Evolutionary conservation across 2,888 invertebrate species (phyloP), one percentile per base, ranked within the genome.

Genomic region (Noctua janthina): DNA sequence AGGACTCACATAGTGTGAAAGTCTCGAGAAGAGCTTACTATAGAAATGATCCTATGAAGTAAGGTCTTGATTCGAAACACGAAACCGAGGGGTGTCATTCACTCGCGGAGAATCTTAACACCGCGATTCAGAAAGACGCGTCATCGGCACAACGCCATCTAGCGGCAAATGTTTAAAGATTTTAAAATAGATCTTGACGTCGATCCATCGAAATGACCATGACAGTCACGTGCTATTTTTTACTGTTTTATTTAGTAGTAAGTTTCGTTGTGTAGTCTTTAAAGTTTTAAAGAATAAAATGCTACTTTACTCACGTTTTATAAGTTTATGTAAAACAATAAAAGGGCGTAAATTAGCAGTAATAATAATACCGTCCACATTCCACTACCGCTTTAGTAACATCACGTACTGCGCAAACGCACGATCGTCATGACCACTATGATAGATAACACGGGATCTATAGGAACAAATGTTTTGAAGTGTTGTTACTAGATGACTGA

Each of bases 371-470:
- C 15, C 2, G 29, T 15, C 17, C 29, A 62, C 29, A 62, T 29
- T 20, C 2, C 29, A 43, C 23, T n/a, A 64, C 20, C 15, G 15
- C 15, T 35, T 82, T 49, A 43, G 1, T 59, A 51, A 8, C 35
- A 29, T 76, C 15, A 74, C 66, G n/a, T 23, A 35, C 5, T 66
- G 20, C 17, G 76, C n/a, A 8, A 15, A 0, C 29, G 7, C 49
- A 0, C 56, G 68, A 15, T 54, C 66, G 51, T 59, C 20, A 66
- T 56, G 43, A 64, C 64, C 43, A 51, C 70, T 46, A 13, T 49
- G 15, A 51, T n/a, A n/a, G n/a, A n/a, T 70, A n/a, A n/a, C 51
- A 23, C 49, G 82, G 72, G 86, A 81, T 84, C 81, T 69, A 76
- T 59, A 72, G n/a, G 17, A 78, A 69, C 35, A 64, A 13, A 39